Percentiles rank a stretch among this genome's conserved stretches.
phyloP scores from a whole-genome alignment of 2,888 invertebrate genomes.

The Andrena dorsata region DNA sequence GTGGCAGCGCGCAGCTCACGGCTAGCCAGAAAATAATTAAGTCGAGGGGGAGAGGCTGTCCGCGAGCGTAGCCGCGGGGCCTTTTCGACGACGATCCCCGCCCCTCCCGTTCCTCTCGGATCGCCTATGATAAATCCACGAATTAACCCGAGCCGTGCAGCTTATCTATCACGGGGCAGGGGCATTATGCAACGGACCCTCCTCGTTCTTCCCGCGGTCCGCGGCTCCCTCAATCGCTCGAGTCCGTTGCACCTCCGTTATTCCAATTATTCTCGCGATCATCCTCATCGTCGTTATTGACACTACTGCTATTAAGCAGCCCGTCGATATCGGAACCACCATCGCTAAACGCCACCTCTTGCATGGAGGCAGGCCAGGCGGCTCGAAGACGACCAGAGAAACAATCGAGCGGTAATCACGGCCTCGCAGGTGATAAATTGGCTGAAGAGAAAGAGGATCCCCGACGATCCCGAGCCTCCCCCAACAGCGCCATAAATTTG shows the following conservation, averaged over 20 bases:
- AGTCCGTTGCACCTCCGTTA: background rate
- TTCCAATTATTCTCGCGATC: slow-evolving; percentile 30
- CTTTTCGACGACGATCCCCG: slow-evolving; percentile 39
- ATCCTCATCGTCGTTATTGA: slow-evolving; percentile 24
- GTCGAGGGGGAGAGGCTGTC: slow-evolving; percentile 30
- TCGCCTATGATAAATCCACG: slow-evolving; percentile 68
- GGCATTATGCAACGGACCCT: slow-evolving; percentile 60
- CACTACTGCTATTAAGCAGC: slow-evolving; percentile 14
- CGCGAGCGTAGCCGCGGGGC: slow-evolving; percentile 22
- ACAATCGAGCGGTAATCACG: slow-evolving; percentile 72
- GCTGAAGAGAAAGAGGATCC: slow-evolving; percentile 38
- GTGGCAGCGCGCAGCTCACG: slow-evolving; percentile 16
- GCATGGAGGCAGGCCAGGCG: background rate
- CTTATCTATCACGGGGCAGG: slow-evolving; percentile 59
- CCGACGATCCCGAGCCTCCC: slow-evolving; percentile 48
- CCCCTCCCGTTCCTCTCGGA: slow-evolving; percentile 28
- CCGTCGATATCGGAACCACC: slow-evolving; percentile 10
- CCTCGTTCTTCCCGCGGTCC: slow-evolving; percentile 44
- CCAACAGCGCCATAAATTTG: slow-evolving; percentile 66
- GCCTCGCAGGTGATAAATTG: slow-evolving; percentile 73
- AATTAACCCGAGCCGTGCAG: slow-evolving; percentile 65
- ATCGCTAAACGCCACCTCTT: slow-evolving; percentile 16
- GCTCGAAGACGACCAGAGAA: slow-evolving; percentile 44
- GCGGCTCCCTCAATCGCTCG: background rate
- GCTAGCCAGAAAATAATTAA: slow-evolving; percentile 62